Percentiles rank a stretch among this genome's conserved stretches.
Evolutionary conservation across 2,888 invertebrate genomes (phyloP).

Genomic region (Rhyacophila evoluta): DNA sequence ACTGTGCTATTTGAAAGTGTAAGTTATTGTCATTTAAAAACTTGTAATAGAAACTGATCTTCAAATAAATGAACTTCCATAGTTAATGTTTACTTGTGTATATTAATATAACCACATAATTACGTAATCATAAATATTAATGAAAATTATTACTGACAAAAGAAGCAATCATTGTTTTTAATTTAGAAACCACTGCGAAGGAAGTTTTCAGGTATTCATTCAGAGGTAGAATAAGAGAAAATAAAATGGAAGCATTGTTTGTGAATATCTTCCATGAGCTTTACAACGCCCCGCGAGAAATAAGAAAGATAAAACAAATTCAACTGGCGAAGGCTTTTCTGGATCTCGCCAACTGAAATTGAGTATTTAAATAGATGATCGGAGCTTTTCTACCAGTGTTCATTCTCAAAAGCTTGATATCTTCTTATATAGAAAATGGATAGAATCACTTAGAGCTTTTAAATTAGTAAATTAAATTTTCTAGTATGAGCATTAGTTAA

Average conservation of each 20-base stretch:
- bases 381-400: neutral
- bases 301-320: neutral
- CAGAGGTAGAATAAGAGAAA: constrained; percentile 2
- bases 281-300: neutral
- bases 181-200: neutral
- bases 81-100: no score
- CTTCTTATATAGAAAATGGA: no score
- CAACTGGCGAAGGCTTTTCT: neutral
- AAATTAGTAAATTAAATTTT: no score
- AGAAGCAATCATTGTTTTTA: neutral
- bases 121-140: neutral
- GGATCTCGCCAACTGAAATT: neutral
- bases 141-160: neutral
- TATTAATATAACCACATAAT: no score
- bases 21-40: no score
- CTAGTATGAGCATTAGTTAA: no score
- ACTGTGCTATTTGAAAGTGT: no score
- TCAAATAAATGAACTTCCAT: no score
- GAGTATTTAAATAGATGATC: constrained; percentile 10
- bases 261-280: constrained; percentile 1
- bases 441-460: no score
- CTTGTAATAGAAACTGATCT: no score
- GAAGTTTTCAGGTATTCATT: neutral
- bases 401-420: neutral
- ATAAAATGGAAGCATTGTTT: neutral